Evolutionary conservation across 2,888 invertebrate genomes (phyloP).

Genomic region (Drosophila picticornis): DNA sequence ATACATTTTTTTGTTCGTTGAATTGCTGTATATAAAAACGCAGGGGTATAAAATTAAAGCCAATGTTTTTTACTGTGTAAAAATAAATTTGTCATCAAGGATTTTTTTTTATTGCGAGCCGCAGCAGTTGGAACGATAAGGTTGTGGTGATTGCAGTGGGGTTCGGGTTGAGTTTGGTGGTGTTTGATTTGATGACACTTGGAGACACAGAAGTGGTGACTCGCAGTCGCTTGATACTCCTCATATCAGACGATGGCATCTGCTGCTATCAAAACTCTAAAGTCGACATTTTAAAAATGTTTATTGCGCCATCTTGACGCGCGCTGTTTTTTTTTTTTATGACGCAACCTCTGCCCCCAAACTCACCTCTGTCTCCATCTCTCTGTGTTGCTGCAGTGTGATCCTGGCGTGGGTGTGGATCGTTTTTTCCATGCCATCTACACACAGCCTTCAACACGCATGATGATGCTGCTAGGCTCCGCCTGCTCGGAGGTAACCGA

Average conservation of each 20-base stretch:
- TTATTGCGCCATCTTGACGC: constrained; percentile 73
- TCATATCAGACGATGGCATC: constrained; percentile 43
- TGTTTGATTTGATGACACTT: constrained; percentile 60
- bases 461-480: constrained; percentile 94
- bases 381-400: constrained; percentile 89
- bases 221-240: constrained; percentile 5
- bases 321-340: constrained; percentile 56
- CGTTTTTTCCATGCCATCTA: constrained; percentile 96
- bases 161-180: constrained; percentile 2
- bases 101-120: constrained; percentile 50
- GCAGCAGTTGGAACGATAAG: constrained; percentile 22
- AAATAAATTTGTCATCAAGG: constrained; percentile 59
- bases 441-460: constrained; percentile 90
- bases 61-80: constrained; percentile 8
- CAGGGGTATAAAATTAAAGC: neutral
- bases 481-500: constrained; percentile 96
- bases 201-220: constrained; percentile 13
- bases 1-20: neutral
- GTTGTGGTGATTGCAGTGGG: constrained; percentile 2
- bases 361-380: constrained; percentile 4
- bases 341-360: constrained; percentile 21
- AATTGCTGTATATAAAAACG: constrained; percentile 1
- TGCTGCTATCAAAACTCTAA: constrained; percentile 72
- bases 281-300: constrained; percentile 79
- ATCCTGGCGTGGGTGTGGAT: constrained; percentile 95